These are phyloP conservation scores for Pygoscelis adeliae DNA, from an alignment of 2,113 vertebrate genomes.

Conservation along the genomic window DNA sequence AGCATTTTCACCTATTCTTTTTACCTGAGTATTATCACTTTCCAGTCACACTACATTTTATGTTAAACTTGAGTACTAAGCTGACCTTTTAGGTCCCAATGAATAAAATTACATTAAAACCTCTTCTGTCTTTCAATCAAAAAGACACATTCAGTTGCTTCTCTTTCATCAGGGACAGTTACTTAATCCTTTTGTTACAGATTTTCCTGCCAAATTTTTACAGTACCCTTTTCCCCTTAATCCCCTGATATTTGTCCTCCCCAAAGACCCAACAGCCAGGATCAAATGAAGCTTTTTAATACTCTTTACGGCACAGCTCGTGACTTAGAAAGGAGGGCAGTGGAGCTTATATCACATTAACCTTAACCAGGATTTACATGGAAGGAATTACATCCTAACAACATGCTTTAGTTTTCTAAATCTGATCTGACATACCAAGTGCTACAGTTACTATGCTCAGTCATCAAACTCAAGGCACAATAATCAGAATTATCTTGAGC, in stretches of 20 bases:
- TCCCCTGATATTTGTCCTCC: slow-evolving; percentile 46
- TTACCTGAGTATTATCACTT: background rate
- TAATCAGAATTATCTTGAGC: background rate
- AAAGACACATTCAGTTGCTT: background rate
- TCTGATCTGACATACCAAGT: background rate
- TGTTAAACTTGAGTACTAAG: background rate
- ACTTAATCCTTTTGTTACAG: slow-evolving; percentile 14
- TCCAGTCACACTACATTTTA: background rate
- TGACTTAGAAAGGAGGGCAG: slow-evolving; percentile 30
- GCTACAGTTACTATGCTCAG: background rate
- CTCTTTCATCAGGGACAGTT: background rate
- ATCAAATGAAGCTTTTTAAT: slow-evolving; percentile 40
- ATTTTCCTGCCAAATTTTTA: slow-evolving; percentile 12
- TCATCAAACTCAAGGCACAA: background rate
- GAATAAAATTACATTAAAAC: background rate
- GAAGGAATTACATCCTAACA: slow-evolving; percentile 22
- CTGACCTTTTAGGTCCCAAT: background rate
- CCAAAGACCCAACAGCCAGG: background rate
- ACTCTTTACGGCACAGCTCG: background rate
- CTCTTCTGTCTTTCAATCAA: background rate
- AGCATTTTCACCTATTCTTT: background rate
- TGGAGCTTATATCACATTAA: slow-evolving; percentile 45
- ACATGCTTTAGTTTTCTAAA: background rate
- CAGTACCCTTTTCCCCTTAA: background rate
- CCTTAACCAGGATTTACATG: background rate